phyloP scores from a whole-genome alignment of 2,888 invertebrate genomes.

The Noctua fimbriata region DNA sequence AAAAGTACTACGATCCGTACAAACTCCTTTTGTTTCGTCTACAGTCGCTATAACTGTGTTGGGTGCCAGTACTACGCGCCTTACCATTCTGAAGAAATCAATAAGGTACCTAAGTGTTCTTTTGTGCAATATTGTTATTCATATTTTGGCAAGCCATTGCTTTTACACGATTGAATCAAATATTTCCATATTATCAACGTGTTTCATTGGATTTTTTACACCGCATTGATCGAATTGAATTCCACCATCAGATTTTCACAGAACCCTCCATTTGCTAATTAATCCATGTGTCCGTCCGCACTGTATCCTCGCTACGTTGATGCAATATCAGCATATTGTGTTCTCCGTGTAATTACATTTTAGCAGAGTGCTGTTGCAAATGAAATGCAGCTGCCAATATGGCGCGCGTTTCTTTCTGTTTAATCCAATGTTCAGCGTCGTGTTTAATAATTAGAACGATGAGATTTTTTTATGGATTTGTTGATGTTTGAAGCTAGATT shows the following conservation, averaged over 20 bases:
- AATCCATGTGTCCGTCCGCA: constrained; percentile 27
- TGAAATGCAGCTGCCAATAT: constrained; percentile 58
- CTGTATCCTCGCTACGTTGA: constrained; percentile 47
- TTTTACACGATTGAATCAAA: not conserved
- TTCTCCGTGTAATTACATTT: constrained; percentile 65
- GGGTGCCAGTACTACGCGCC: not conserved
- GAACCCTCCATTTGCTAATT: constrained; percentile 36
- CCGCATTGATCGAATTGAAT: not conserved
- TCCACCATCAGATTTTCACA: not conserved
- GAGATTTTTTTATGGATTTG: constrained; percentile 26
- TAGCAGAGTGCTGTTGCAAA: constrained; percentile 62
- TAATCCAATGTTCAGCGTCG: constrained; percentile 48
- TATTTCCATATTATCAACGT: not conserved
- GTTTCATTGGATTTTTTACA: not conserved
- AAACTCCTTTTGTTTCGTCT: not conserved
- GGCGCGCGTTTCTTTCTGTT: constrained; percentile 49
- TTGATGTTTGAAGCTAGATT: not conserved
- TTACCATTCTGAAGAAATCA: not conserved
- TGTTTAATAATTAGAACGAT: constrained; percentile 43
- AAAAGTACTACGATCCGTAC: not conserved
- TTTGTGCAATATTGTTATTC: not conserved
- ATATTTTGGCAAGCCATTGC: not conserved
- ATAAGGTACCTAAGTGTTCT: not conserved
- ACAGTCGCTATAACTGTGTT: not conserved
- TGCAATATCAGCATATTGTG: constrained; percentile 68